A percentile compares a stretch with the other conserved stretches of the same genome.
Evolutionary conservation across 2,888 invertebrate species (phyloP).

Genomic region (Atethmia centrago): DNA sequence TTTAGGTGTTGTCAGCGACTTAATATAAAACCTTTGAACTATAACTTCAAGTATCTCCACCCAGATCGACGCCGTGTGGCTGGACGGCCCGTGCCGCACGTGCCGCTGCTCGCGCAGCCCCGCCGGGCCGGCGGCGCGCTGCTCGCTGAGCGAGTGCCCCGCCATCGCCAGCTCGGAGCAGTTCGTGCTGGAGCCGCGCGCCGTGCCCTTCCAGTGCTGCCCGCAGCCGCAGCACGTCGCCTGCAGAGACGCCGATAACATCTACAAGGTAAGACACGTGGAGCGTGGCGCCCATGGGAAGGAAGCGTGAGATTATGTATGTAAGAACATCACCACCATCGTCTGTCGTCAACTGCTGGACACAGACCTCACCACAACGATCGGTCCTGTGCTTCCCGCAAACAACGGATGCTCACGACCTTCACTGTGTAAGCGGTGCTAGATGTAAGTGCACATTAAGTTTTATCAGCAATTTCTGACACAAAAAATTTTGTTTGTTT

Average conservation of each 20-base stretch:
- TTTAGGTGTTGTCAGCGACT: no score
- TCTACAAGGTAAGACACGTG: slow-evolving; percentile 83
- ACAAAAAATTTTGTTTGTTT: no score
- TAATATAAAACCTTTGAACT: no score
- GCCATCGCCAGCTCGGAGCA: slow-evolving; percentile 84
- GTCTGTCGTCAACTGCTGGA: no score
- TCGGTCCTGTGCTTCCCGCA: no score
- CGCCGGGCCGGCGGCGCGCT: slow-evolving; percentile 76
- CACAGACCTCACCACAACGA: no score
- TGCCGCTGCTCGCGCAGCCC: slow-evolving; percentile 93
- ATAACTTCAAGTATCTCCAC: not conserved
- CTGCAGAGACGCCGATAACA: slow-evolving; percentile 88
- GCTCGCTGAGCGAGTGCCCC: slow-evolving; percentile 89
- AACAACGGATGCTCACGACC: no score
- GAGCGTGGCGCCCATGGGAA: no score
- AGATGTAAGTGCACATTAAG: no score
- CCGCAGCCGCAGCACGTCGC: slow-evolving; percentile 90
- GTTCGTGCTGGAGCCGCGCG: slow-evolving; percentile 89
- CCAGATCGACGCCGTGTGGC: slow-evolving; percentile 91
- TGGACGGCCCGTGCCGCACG: slow-evolving; percentile 93
- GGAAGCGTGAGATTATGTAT: no score
- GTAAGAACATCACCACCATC: not conserved
- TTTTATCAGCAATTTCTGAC: no score
- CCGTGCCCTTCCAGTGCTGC: slow-evolving; percentile 92
- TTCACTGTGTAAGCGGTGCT: no score